A percentile compares a stretch with the other conserved stretches of the same genome.
Conservation (phyloP, 2,113 vertebrate genomes). For the Athene cunicularia region DNA sequence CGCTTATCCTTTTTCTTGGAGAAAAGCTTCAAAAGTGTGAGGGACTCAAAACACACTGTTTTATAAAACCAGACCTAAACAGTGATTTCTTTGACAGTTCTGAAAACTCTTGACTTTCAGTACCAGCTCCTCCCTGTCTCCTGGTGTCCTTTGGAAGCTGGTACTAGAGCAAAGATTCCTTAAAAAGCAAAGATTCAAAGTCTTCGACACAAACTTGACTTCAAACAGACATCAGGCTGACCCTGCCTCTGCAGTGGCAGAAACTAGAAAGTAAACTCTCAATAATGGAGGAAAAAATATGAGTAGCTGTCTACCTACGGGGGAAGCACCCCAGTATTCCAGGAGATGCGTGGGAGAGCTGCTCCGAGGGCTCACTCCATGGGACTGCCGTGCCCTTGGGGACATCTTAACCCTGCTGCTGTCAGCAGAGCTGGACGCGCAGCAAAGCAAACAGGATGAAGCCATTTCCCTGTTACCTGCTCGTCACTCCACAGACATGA, state of each 20-base stretch:
- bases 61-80: not conserved
- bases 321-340: not conserved
- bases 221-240: accelerated
- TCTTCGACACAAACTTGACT: not conserved
- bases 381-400: not conserved
- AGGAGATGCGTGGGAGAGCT: not conserved
- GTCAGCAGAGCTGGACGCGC: not conserved
- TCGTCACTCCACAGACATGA: not conserved
- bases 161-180: not conserved
- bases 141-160: not conserved
- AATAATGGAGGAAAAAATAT: not conserved
- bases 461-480: not conserved
- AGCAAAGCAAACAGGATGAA: not conserved
- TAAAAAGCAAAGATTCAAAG: not conserved
- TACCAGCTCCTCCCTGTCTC: not conserved
- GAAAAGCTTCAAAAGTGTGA: not conserved
- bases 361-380: accelerated
- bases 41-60: not conserved
- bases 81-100: not conserved
- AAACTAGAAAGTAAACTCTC: not conserved
- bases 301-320: not conserved
- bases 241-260: not conserved
- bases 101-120: not conserved
- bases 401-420: not conserved
- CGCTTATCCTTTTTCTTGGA: not conserved